Percentiles rank a stretch among this genome's conserved stretches.
Conservation (phyloP, 2,113 vertebrate species). For the Hippocampus abdominalis region DNA sequence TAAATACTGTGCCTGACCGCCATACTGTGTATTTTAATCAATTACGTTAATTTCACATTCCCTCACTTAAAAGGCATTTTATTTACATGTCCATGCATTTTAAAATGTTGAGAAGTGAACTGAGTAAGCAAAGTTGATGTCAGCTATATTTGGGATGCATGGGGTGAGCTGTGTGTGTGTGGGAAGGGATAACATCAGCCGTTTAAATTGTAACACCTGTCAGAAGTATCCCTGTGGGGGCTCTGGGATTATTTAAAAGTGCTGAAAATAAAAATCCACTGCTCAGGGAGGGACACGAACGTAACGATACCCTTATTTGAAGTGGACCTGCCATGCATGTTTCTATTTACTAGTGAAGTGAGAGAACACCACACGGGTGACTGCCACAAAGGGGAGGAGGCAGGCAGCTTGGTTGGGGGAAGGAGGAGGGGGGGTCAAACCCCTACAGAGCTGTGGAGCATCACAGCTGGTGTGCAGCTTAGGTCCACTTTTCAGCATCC, state of each 20-base stretch:
- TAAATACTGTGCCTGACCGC: background rate
- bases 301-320: background rate
- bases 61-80: background rate
- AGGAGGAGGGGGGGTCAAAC: background rate
- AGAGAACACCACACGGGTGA: background rate
- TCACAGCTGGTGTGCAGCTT: constrained; percentile 8
- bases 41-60: background rate
- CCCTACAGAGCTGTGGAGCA: background rate
- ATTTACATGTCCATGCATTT: background rate
- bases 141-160: background rate
- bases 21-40: background rate
- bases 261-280: constrained; percentile 4
- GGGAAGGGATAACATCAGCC: background rate
- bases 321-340: background rate
- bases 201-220: constrained; percentile 10
- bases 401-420: background rate
- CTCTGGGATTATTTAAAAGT: constrained; percentile 3
- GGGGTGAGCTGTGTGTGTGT: background rate
- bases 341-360: background rate
- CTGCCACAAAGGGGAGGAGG: constrained; percentile 3
- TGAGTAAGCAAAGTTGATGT: background rate
- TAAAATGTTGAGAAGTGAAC: background rate
- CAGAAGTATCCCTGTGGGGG: constrained; percentile 5
- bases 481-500: constrained; percentile 37
- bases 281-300: background rate